Evolutionary conservation across 2,113 vertebrate genomes (phyloP), one percentile per base, ranked within the genome.

Genomic region (Phocoena phocoena): DNA sequence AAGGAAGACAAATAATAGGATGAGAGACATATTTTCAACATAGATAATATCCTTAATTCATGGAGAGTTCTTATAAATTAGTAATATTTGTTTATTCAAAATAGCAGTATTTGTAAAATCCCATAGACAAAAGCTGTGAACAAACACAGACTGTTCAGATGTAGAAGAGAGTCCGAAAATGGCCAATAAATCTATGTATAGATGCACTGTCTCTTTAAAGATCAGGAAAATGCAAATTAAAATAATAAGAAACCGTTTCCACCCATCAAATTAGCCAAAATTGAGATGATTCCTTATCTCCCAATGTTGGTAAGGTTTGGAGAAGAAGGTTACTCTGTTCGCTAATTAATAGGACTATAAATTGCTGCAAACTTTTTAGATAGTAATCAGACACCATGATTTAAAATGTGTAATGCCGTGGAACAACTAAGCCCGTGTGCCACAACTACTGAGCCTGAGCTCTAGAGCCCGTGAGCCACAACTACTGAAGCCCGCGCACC

Each of bases 141-240:
- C 14, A 68, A 15, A 13, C 18, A 71, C 11, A 38, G 23, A 36
- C 44, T 86, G 2, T 53, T 96, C 23, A 38, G 17, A 74, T 2
- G 18, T 10, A 67, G 8, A 91, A 80, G 31, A 96, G 21, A 85
- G n/a, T 62, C n/a, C 76, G 65, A 88, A 93, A 81, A 95, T 82
- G 62, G 9, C 31, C n/a, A 88, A 67, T 36, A 38, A 90, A 67
- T 41, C 80, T 76, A 47, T 15, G 12, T 67, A n/a, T 21, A 80
- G 17, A 74, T 71, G 18, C 44, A 50, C 10, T 36, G 20, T 70
- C 81, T 71, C 60, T 81, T 67, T 83, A 65, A 10, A 87, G 26
- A 4, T 28, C 65, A 85, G 50, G 25, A 88, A 79, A 71, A 92
- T 12, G 6, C 20, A 76, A 89, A 36, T 77, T 25, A 38, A 83